Evolutionary conservation across 2,888 invertebrate species (phyloP).

Genomic region (Drosophila paranaensis): DNA sequence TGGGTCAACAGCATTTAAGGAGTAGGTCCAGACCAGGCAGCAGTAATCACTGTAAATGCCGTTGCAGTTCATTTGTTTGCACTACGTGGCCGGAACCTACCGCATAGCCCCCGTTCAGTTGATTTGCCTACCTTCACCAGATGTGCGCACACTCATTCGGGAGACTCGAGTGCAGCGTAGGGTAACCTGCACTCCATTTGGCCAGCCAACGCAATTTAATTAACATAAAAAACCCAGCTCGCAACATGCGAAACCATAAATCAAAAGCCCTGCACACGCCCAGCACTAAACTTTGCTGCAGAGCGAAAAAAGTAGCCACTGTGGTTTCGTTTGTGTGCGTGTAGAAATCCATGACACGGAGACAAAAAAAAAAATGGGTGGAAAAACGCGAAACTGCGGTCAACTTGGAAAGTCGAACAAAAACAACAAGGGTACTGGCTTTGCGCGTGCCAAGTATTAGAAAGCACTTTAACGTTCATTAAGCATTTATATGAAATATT

Average conservation of each 20-base stretch:
- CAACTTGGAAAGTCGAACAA: neutral
- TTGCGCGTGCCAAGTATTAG: slow-evolving; percentile 2
- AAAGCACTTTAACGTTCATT: neutral
- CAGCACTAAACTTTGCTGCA: slow-evolving; percentile 37
- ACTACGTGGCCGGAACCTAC: slow-evolving; percentile 21
- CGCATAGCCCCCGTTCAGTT: neutral
- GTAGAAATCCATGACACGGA: slow-evolving; percentile 8
- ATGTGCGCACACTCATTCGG: slow-evolving; percentile 8
- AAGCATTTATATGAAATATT: neutral
- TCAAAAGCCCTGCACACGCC: slow-evolving; percentile 65
- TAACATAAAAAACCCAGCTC: slow-evolving; percentile 71
- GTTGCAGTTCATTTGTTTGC: slow-evolving; percentile 53
- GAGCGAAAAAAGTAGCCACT: slow-evolving; percentile 24
- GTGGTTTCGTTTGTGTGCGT: slow-evolving; percentile 16
- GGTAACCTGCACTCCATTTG: slow-evolving; percentile 15
- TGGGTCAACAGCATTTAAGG: slow-evolving; percentile 70
- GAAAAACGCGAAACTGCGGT: neutral
- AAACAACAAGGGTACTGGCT: neutral
- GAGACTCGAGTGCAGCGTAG: slow-evolving; percentile 2
- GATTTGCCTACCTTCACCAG: neutral
- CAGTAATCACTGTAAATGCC: slow-evolving; percentile 53
- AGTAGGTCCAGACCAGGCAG: slow-evolving; percentile 17
- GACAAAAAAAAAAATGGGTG: slow-evolving; percentile 19
- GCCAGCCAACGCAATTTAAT: slow-evolving; percentile 65
- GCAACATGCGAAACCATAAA: slow-evolving; percentile 66